Conservation (phyloP, 2,797 vertebrate species). For the Anabacerthia variegaticeps region DNA sequence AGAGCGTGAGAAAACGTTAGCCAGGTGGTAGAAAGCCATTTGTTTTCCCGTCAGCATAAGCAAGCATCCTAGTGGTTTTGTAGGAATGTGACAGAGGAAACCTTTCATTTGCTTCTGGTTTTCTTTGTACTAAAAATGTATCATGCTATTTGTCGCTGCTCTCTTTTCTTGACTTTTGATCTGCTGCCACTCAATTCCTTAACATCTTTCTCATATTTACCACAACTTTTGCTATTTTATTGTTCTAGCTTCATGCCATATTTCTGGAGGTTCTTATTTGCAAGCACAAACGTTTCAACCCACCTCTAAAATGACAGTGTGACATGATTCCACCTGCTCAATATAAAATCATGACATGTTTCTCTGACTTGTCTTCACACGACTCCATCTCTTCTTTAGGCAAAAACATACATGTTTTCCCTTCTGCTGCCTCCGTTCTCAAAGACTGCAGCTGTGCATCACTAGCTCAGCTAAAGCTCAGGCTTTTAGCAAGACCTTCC, state of each 20-base stretch:
- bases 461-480: background rate
- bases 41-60: too few relatives aligned
- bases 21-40: too few relatives aligned
- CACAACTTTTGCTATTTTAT: background rate
- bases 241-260: background rate
- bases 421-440: background rate
- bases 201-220: background rate
- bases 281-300: constrained; percentile 1
- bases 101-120: background rate
- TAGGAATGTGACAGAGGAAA: background rate
- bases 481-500: background rate
- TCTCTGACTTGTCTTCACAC: background rate
- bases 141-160: background rate
- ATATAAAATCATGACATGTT: background rate
- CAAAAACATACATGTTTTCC: background rate
- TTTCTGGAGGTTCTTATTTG: background rate
- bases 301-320: background rate
- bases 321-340: constrained; percentile 16
- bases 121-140: background rate
- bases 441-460: background rate
- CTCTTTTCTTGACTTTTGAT: background rate
- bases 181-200: background rate
- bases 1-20: too few relatives aligned
- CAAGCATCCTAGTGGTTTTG: background rate
- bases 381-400: background rate